Conservation (phyloP, 2,797 vertebrate genomes). For the Anguilla megastoma region DNA sequence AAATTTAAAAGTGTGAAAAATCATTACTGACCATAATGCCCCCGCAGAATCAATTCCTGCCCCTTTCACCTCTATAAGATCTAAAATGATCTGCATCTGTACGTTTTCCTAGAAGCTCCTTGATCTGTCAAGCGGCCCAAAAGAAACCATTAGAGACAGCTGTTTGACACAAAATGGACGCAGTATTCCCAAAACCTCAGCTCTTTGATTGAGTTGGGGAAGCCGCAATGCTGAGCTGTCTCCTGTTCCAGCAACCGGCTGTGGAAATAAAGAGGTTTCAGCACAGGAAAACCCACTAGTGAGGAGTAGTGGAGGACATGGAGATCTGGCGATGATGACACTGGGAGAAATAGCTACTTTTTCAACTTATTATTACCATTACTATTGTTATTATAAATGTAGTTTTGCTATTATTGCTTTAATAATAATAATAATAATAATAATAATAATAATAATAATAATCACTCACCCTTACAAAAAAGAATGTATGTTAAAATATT, state of each 20-base stretch:
- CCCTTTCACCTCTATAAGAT: neutral
- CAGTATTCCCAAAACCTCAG: neutral
- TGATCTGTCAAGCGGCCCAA: neutral
- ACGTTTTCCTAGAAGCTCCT: neutral
- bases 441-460: constrained; percentile 2
- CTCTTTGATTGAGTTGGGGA: neutral
- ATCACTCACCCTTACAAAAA: constrained; percentile 18
- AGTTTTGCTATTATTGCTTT: neutral
- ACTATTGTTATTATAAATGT: constrained; percentile 2
- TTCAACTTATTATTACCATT: constrained; percentile 20
- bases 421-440: constrained; percentile 2
- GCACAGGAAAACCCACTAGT: constrained; percentile 32
- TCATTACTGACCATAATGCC: neutral
- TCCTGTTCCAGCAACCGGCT: constrained; percentile 36
- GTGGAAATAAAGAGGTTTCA: constrained; percentile 26
- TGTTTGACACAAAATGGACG: neutral
- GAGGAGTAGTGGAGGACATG: constrained; percentile 25
- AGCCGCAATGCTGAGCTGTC: neutral
- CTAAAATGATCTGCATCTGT: neutral
- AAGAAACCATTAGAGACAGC: neutral
- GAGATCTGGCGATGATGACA: constrained; percentile 13
- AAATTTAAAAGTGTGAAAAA: neutral
- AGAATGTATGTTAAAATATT: constrained; percentile 16
- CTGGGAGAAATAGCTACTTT: neutral
- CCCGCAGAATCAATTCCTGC: neutral